Base-by-base conservation (phyloP, 2,113 vertebrate species). In the Raja brachyura region DNA sequence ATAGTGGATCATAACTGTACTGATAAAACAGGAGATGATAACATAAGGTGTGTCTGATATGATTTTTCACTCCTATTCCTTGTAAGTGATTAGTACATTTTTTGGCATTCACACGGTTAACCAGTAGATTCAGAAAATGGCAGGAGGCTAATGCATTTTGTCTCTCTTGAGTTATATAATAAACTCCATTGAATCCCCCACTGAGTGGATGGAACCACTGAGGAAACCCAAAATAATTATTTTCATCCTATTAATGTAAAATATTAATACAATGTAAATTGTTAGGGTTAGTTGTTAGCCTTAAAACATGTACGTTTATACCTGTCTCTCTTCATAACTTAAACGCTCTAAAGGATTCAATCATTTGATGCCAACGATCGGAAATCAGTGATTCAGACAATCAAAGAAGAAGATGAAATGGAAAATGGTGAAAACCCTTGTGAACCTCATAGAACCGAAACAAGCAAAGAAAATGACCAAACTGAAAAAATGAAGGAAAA, bases 401-500 rank as follows among this genome's bases (percentile, higher is more conserved):
- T 93, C 73, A 63, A 79, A 70, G 93, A 93, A 83, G 93, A 93
- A 81, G 33, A 79, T 61, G 3, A 59, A 25, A 68, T 16, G 83
- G 93, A 93, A 79, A 93, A 59, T 70, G 33, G 68, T 63, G 93
- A 93, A 13, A 54, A 22, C 9, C 63, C 3, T 0, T 73, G 16
- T 54, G 48, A 92, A 73, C 8, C 11, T 73, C 66, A 92, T 54
- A 33, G 48, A 39, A 73, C 11, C 22, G 90, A 93, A 9, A 4
- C 9, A 7, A 85, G 11, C 8, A 70, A 79, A 83, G 76, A 93
- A 85, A 68, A 66, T 81, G 93, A 93, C 48, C 76, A 93, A 93
- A 68, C n/a, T 33, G 77, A 93, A 86, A 63, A 77, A 31, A 33
- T 83, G 33, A 70, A 93, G 54, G 93, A 93, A 48, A 68, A 66